Percentiles rank a stretch among this genome's conserved stretches.
phyloP scores from a whole-genome alignment of 1,140 invertebrate species.

The Hypothenemus hampei region DNA sequence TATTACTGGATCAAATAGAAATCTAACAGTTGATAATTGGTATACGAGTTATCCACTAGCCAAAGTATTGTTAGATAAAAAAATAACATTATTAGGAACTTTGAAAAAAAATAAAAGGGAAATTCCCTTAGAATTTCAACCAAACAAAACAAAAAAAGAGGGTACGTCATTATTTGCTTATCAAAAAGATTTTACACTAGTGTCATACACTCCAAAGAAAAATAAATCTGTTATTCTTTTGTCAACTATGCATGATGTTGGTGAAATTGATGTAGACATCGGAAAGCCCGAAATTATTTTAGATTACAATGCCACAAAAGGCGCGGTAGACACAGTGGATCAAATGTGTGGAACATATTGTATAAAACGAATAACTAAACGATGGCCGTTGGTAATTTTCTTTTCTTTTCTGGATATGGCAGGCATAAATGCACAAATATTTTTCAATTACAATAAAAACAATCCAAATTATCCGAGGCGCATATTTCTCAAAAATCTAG shows the following conservation, averaged over 20 bases:
- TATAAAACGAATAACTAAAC: slow-evolving; percentile 3
- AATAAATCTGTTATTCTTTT: background rate
- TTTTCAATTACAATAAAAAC: too few species aligned
- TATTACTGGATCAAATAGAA: slow-evolving; percentile 35
- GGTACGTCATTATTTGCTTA: slow-evolving; percentile 20
- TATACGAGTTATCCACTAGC: slow-evolving; percentile 32
- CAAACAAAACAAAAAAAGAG: slow-evolving; percentile 16
- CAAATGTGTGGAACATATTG: slow-evolving; percentile 6
- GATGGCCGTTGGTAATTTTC: slow-evolving; percentile 22
- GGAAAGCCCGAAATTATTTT: slow-evolving; percentile 24
- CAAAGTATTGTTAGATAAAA: slow-evolving; percentile 30
- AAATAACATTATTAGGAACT: slow-evolving; percentile 37
- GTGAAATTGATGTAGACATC: background rate
- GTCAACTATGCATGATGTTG: slow-evolving; percentile 16
- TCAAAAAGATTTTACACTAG: slow-evolving; percentile 24
- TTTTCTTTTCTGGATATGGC: too few species aligned
- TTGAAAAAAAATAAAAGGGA: slow-evolving; percentile 40
- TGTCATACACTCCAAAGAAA: slow-evolving; percentile 35
- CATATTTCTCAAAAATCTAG: too few species aligned
- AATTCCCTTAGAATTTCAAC: slow-evolving; percentile 36
- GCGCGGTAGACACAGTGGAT: slow-evolving; percentile 12
- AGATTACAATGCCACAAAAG: slow-evolving; percentile 48
- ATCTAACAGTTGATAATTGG: slow-evolving; percentile 38
- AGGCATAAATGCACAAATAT: too few species aligned
- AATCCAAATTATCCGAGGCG: too few species aligned